Base-by-base conservation (phyloP, 2,113 vertebrate species). In the Proterorhinus semilunaris region DNA sequence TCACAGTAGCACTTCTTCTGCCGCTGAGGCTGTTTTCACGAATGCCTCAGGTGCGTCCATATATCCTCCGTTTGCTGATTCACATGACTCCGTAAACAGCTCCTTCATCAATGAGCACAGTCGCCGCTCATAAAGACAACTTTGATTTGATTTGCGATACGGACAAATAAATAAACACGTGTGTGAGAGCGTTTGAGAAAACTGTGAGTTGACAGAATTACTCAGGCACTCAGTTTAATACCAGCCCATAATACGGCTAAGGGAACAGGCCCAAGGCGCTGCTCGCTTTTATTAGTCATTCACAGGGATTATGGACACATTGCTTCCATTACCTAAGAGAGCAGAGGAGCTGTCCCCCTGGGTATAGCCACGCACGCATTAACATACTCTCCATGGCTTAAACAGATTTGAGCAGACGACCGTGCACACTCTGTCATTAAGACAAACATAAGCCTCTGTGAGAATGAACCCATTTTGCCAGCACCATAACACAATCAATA, bases 321-420 rank as follows among this genome's bases (percentile, higher is more conserved):
- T 91, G 90, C 91, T 90, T 92, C 93, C 91, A 93, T 93, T 95
- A 94, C 94, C 93, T 93, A 79, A 89, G 85, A 88, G 88, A 91
- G 79, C 82, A 88, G 84, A 87, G 78, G 76, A 83, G 78, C 77
- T 66, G 68, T 76, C 76, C 82, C 79, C 73, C 74, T 50, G 77
- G 85, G 88, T 77, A 81, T 62, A 53, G 65, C 72, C 73, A 84
- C 27, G 27, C 86, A 84, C 86, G 83, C 53, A 55, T 55, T 55
- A 55, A 55, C 53, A 55, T 55, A 85, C 78, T 80, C 76, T 74
- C 68, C 59, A 69, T 15, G 10, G 65, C 69, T 66, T 65, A 75
- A 65, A 69, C 64, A 61, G 62, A 83, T 70, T 84, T 87, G 78
- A 86, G 79, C 81, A 83, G 80, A 84, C 83, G 79, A 44, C 49